Conservation (phyloP, 2,797 vertebrate genomes). For the Girardinus metallicus region DNA sequence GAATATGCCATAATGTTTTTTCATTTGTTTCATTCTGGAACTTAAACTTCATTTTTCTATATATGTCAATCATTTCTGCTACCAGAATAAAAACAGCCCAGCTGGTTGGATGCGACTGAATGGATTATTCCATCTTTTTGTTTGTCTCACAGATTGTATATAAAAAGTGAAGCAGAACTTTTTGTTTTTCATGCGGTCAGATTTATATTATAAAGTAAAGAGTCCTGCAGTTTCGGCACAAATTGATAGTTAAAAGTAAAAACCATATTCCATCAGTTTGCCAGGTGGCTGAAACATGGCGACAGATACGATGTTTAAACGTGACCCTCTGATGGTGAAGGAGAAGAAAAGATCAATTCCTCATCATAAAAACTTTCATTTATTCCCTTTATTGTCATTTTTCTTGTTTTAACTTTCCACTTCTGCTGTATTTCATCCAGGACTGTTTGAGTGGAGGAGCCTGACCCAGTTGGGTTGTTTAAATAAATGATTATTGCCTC, state of each 20-base stretch:
- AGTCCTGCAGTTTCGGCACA: too few relatives aligned
- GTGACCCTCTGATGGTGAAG: background rate
- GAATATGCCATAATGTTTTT: background rate
- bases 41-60: too few relatives aligned
- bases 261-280: background rate
- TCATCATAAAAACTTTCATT: background rate
- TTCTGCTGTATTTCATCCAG: constrained; percentile 16
- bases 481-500: constrained; percentile 58
- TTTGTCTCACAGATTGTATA: background rate
- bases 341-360: background rate
- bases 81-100: too few relatives aligned
- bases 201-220: too few relatives aligned
- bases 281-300: background rate
- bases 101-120: background rate
- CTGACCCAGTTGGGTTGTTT: constrained; percentile 56
- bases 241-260: background rate
- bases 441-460: constrained; percentile 40
- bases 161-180: too few relatives aligned
- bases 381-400: background rate
- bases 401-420: background rate
- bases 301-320: background rate
- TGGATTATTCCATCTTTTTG: background rate
- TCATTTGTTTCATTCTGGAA: too few relatives aligned
- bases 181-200: too few relatives aligned
- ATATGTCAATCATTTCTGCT: too few relatives aligned